phyloP scores from a whole-genome alignment of 2,888 invertebrate genomes.

The Nezara viridula region DNA sequence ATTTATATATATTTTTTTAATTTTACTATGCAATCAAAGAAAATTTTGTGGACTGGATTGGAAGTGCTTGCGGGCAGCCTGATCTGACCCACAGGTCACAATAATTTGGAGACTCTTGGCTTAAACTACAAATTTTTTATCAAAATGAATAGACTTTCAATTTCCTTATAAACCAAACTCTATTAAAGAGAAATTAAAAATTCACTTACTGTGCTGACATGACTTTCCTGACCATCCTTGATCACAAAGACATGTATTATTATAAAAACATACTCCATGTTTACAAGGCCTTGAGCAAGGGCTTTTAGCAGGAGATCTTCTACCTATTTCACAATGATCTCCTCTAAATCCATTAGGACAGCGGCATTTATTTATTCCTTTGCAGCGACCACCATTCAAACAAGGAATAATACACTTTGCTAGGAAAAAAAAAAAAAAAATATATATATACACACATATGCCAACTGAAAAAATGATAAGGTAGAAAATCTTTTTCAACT shows the following conservation, averaged over 20 bases:
- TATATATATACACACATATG: too few relatives aligned
- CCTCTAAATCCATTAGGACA: constrained; percentile 88
- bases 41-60: too few relatives aligned
- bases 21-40: too few relatives aligned
- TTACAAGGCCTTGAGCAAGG: constrained; percentile 80
- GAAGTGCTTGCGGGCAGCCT: too few relatives aligned
- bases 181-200: background rate
- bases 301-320: constrained; percentile 72
- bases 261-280: constrained; percentile 80
- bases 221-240: constrained; percentile 86
- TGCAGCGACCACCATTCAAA: constrained; percentile 90
- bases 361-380: constrained; percentile 89
- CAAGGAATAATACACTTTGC: constrained; percentile 93
- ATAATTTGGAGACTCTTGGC: too few relatives aligned
- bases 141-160: background rate
- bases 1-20: too few relatives aligned
- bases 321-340: constrained; percentile 91
- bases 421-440: constrained; percentile 70
- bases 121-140: background rate
- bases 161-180: background rate
- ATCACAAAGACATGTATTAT: constrained; percentile 82
- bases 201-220: constrained; percentile 80
- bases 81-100: too few relatives aligned
- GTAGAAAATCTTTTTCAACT: too few relatives aligned
- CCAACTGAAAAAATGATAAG: too few relatives aligned